phyloP scores from a whole-genome alignment of 2,113 vertebrate genomes.

The Talpa occidentalis region DNA sequence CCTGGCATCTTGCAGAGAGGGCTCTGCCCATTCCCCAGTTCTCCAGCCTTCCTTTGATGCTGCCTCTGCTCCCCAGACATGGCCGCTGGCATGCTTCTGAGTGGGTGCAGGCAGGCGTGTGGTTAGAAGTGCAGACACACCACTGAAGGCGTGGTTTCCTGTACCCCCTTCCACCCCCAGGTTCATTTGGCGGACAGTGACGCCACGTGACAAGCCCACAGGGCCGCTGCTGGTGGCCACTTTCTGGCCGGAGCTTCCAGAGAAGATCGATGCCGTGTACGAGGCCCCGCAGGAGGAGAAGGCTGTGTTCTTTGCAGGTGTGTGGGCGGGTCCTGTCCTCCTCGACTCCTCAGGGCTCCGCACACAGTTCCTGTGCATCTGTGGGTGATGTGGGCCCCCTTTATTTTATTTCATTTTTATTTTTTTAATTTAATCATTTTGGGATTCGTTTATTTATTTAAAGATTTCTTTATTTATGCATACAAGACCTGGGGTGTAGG shows the following conservation, averaged over 20 bases:
- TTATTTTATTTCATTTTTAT: too few relatives aligned
- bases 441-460: too few relatives aligned
- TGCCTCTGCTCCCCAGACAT: background rate
- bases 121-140: constrained; percentile 87
- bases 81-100: background rate
- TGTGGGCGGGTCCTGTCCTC: background rate
- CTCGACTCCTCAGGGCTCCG: fast-evolving
- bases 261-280: constrained; percentile 96
- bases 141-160: constrained; percentile 88
- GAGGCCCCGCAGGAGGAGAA: constrained; percentile 96
- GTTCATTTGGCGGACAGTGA: constrained; percentile 96
- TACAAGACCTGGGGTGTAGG: too few relatives aligned
- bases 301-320: constrained; percentile 97
- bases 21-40: background rate
- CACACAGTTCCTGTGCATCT: background rate
- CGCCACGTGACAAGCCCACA: constrained; percentile 90
- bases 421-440: too few relatives aligned
- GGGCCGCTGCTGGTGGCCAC: constrained; percentile 95
- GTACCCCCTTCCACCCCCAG: constrained; percentile 83
- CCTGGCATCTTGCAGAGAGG: background rate
- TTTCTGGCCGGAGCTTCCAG: constrained; percentile 97
- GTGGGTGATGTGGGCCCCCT: too few relatives aligned
- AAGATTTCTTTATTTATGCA: too few relatives aligned
- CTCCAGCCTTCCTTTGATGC: background rate
- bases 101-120: background rate